These are phyloP conservation scores for Eurytoma adleriae DNA, from an alignment of 2,888 invertebrate genomes.

Conservation along the genomic window DNA sequence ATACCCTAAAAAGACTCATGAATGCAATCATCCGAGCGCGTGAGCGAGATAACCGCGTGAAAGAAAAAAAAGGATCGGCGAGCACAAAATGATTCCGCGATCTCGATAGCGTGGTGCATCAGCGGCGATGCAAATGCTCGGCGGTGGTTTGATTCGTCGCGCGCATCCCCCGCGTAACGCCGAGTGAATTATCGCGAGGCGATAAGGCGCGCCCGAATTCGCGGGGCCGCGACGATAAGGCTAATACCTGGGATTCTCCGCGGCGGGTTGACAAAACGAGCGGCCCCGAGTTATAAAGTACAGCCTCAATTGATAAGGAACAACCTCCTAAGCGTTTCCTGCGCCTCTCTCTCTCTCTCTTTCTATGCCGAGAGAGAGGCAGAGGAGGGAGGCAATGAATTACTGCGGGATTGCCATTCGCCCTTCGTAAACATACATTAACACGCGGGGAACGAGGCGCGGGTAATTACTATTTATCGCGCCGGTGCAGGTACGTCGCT, in stretches of 20 bases:
- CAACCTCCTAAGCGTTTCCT: constrained; percentile 1
- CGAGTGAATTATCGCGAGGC: too few relatives aligned
- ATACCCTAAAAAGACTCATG: too few relatives aligned
- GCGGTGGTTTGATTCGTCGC: too few relatives aligned
- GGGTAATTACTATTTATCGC: constrained; percentile 47
- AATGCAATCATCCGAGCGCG: too few relatives aligned
- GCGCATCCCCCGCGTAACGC: too few relatives aligned
- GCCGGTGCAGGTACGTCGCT: constrained; percentile 34
- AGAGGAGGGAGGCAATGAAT: constrained; percentile 33
- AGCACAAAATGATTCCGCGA: background rate
- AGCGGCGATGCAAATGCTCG: background rate
- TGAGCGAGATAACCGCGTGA: too few relatives aligned
- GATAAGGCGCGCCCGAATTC: background rate
- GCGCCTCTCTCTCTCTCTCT: background rate
- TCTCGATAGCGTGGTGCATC: background rate
- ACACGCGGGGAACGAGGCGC: background rate
- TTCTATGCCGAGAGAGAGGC: background rate
- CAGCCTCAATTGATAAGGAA: constrained; percentile 40
- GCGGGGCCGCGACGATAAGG: background rate
- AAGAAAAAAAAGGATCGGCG: background rate
- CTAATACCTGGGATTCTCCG: constrained; percentile 1
- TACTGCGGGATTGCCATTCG: constrained; percentile 33
- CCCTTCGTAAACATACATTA: constrained; percentile 13
- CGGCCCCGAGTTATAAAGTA: constrained; percentile 7
- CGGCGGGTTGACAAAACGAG: constrained; percentile 24